Evolutionary conservation across 2,888 invertebrate genomes (phyloP), one percentile per base, ranked within the genome.

Genomic region (Watsonalla binaria): DNA sequence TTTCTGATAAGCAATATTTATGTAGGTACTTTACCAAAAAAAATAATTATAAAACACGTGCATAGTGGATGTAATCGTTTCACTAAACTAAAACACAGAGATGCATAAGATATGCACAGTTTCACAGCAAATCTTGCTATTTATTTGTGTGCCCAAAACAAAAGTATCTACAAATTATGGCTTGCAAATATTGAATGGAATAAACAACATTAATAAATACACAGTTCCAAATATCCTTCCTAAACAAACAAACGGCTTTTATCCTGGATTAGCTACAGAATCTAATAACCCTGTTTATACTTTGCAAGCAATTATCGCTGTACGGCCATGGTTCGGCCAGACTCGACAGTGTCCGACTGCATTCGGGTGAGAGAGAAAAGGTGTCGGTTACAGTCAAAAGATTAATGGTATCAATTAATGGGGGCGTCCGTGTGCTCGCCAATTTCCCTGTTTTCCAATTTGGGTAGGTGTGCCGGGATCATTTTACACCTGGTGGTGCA

Each of bases 371-470:
- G 57, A 51, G 56, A 52, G 59, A 54, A 57, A 58, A 65, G 69
- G 72, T 70, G 70, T 76, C 70, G 69, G 75, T 72, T 74, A 66
- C 76, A 74, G 78, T 75, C 72, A 74, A 72, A 76, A 84, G 84
- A 88, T 84, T 80, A 84, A 87, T 85, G 80, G 70, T 61, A 60
- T 70, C 81, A 82, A 84, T 86, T 85, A 86, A 74, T 73, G 66
- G 64, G 59, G 65, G 63, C 68, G 69, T 62, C 68, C 72, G 68
- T 70, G 74, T 70, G 68, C 61, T 63, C 62, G 63, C 68, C 71
- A 78, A 78, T 78, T 76, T 70, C 72, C 75, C 70, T 66, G 68
- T 73, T 79, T 76, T 75, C 75, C 79, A 70, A 82, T 79, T 79
- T 78, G 57, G 60, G 60, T 54, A 45, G 58, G 58, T 60, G 61